phyloP scores from a whole-genome alignment of 2,888 invertebrate genomes.

The Diarsia brunnea region DNA sequence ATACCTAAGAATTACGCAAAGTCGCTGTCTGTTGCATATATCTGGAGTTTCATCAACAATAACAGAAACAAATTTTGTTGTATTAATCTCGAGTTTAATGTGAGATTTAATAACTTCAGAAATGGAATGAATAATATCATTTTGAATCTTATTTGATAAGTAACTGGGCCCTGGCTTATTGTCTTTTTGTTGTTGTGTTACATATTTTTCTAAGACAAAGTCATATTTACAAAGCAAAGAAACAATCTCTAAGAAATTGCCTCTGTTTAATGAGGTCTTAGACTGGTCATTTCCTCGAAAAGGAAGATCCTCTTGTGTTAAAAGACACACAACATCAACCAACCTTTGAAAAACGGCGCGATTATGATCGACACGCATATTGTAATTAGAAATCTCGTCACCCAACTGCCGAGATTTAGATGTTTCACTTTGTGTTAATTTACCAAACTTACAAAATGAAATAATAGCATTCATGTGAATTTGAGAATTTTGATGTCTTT shows the following conservation, averaged over 20 bases:
- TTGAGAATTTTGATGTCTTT: background rate
- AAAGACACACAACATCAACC: background rate
- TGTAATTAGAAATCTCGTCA: constrained; percentile 6
- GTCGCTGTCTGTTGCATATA: background rate
- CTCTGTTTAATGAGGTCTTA: constrained; percentile 1
- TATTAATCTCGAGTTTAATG: background rate
- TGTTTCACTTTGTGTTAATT: background rate
- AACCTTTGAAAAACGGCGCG: background rate
- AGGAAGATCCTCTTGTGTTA: background rate
- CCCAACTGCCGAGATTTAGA: background rate
- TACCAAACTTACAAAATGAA: constrained; percentile 2
- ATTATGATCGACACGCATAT: background rate
- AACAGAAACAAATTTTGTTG: background rate
- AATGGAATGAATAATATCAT: constrained; percentile 2
- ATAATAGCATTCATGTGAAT: background rate
- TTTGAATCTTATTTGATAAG: constrained; percentile 5
- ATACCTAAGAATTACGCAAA: background rate
- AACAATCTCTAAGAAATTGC: background rate
- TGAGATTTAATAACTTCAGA: background rate
- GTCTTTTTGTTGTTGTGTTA: background rate
- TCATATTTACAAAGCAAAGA: constrained; percentile 5
- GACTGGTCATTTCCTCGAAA: constrained; percentile 5
- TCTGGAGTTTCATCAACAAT: constrained; percentile 2
- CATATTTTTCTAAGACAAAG: constrained; percentile 4
- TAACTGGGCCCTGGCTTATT: background rate